phyloP scores from a whole-genome alignment of 2,797 vertebrate species.

The Hylomyscus alleni region DNA sequence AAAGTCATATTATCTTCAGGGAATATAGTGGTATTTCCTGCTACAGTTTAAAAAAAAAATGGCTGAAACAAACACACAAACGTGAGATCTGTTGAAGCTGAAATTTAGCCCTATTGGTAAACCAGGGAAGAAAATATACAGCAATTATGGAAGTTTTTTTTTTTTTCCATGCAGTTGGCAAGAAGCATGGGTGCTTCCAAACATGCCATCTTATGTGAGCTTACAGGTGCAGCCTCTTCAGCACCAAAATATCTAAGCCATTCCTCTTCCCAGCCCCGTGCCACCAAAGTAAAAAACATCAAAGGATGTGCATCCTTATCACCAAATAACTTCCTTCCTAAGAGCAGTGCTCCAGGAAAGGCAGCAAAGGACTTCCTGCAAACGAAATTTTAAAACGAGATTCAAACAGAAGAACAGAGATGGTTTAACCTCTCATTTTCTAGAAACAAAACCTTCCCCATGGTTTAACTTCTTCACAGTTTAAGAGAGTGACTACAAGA shows the following conservation, averaged over 20 bases:
- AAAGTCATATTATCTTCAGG: background rate
- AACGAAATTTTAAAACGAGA: constrained; percentile 14
- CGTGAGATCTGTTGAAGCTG: constrained; percentile 34
- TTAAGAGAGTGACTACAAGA: background rate
- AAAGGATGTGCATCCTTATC: background rate
- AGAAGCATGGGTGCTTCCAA: background rate
- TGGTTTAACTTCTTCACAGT: constrained; percentile 9
- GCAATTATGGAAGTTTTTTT: constrained; percentile 19
- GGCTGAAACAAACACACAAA: background rate
- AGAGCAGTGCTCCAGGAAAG: constrained; percentile 34
- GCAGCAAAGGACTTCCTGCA: background rate
- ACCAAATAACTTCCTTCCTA: constrained; percentile 21
- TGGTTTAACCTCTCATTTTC: background rate
- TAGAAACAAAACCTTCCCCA: constrained; percentile 21
- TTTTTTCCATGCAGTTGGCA: background rate
- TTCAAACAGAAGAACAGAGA: background rate
- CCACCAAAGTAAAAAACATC: constrained; percentile 30
- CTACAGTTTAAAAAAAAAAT: background rate
- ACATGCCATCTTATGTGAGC: background rate
- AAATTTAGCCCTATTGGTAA: constrained; percentile 16
- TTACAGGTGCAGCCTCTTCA: constrained; percentile 45
- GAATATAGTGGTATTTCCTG: constrained; percentile 21
- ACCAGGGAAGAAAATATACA: constrained; percentile 33
- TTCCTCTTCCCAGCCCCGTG: background rate
- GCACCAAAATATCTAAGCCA: constrained; percentile 2